phyloP scores from a whole-genome alignment of 2,113 vertebrate species.

The Glaucidium brasilianum region DNA sequence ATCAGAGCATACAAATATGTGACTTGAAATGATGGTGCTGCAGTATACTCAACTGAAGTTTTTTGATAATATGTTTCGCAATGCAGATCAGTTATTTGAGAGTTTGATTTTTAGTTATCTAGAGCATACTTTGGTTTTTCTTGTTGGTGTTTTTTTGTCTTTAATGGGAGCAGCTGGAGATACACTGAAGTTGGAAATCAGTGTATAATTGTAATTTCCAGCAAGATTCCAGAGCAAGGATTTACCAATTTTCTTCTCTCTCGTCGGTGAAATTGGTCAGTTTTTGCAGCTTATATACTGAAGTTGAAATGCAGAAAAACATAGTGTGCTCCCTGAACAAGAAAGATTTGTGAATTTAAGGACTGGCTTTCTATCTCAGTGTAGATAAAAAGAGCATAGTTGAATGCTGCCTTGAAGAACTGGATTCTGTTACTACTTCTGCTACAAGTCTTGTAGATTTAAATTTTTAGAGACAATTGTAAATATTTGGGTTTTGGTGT shows the following conservation, averaged over 20 bases:
- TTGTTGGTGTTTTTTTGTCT: background rate
- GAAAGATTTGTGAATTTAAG: background rate
- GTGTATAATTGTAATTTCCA: background rate
- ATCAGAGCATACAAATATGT: background rate
- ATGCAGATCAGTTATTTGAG: background rate
- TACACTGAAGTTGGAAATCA: background rate
- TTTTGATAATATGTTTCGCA: background rate
- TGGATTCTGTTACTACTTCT: background rate
- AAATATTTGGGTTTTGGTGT: background rate
- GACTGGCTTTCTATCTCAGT: background rate
- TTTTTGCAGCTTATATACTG: background rate
- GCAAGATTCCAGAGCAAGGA: background rate
- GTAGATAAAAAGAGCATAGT: background rate
- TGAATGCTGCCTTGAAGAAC: background rate
- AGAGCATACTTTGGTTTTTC: background rate
- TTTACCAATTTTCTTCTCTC: background rate
- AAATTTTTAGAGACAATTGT: background rate
- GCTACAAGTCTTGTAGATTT: background rate
- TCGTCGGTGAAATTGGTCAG: rapidly evolving
- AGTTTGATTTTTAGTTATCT: background rate
- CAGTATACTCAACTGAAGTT: background rate
- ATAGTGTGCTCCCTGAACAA: background rate
- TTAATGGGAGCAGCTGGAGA: background rate
- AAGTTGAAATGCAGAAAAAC: background rate
- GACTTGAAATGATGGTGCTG: background rate